Percentiles rank a stretch among this genome's conserved stretches.
These are phyloP conservation scores for Caenorhabditis virilis DNA, from an alignment of 2,888 invertebrate species.

Conservation along the genomic window DNA sequence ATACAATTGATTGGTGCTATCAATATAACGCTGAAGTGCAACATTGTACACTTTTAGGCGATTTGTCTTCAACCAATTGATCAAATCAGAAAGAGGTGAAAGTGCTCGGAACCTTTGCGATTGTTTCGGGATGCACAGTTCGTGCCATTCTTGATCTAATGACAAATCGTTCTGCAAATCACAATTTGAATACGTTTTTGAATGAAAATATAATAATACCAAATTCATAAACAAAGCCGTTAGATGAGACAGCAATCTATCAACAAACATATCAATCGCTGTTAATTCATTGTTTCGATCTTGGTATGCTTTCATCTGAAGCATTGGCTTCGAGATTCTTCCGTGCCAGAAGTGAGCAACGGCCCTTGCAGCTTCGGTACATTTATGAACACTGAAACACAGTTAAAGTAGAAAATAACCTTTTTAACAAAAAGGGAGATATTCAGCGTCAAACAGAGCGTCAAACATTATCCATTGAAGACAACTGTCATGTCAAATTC, in stretches of 20 bases:
- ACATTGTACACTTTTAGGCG: constrained; percentile 71
- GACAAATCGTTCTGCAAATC: constrained; percentile 53
- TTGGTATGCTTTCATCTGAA: constrained; percentile 54
- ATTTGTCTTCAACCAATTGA: constrained; percentile 56
- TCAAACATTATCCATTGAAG: too few relatives aligned
- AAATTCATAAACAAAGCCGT: constrained; percentile 93
- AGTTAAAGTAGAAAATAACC: too few relatives aligned
- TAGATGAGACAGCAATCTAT: constrained; percentile 84
- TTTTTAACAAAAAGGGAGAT: too few relatives aligned
- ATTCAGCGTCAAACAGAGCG: too few relatives aligned
- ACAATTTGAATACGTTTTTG: neutral
- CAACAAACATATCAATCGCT: constrained; percentile 81
- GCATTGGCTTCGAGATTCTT: constrained; percentile 42
- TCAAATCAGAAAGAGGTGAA: constrained; percentile 72
- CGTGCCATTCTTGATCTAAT: constrained; percentile 61
- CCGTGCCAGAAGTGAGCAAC: constrained; percentile 54
- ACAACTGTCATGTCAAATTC: too few relatives aligned
- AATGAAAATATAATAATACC: constrained; percentile 70
- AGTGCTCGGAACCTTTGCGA: constrained; percentile 84
- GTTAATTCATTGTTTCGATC: constrained; percentile 73
- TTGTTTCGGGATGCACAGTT: constrained; percentile 79
- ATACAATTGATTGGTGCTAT: constrained; percentile 56
- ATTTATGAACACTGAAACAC: constrained; percentile 59
- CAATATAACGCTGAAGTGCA: constrained; percentile 58
- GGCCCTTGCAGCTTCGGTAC: constrained; percentile 62